phyloP scores from a whole-genome alignment of 1,140 invertebrate species.

The Drosophila ogumai region DNA sequence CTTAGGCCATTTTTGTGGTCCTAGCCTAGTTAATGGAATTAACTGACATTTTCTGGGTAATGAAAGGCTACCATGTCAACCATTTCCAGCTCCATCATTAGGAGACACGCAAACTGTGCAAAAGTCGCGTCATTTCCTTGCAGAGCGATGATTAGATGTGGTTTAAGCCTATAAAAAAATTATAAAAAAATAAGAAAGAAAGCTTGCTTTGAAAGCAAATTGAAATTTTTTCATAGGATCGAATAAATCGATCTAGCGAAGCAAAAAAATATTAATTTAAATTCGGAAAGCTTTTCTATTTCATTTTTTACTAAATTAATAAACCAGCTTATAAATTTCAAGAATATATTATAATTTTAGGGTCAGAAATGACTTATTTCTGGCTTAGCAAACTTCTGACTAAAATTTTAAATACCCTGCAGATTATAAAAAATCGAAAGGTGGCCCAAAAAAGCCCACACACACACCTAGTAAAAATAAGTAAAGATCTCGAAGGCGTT shows the following conservation, averaged over 20 bases:
- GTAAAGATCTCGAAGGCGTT: constrained; percentile 38
- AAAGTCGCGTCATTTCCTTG: constrained; percentile 53
- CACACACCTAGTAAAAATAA: constrained; percentile 8
- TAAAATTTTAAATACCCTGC: not conserved
- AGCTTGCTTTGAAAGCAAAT: too few species aligned
- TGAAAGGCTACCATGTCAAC: constrained; percentile 46
- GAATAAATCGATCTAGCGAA: too few species aligned
- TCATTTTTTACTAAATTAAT: too few species aligned
- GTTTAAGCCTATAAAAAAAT: constrained; percentile 7
- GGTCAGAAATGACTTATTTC: too few species aligned
- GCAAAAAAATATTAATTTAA: too few species aligned
- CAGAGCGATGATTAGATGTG: constrained; percentile 47
- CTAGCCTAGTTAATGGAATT: constrained; percentile 34
- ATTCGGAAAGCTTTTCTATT: too few species aligned
- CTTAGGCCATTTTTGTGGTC: constrained; percentile 3
- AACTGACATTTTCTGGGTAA: constrained; percentile 35
- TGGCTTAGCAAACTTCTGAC: not conserved
- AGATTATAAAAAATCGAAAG: constrained; percentile 12
- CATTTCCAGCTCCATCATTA: constrained; percentile 53
- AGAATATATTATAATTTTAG: too few species aligned
- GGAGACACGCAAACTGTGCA: constrained; percentile 57
- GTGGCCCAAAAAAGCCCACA: constrained; percentile 41
- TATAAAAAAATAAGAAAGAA: too few species aligned
- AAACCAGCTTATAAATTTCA: too few species aligned
- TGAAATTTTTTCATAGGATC: too few species aligned